A percentile compares a stretch with the other conserved stretches of the same genome.
Evolutionary conservation across 2,888 invertebrate genomes (phyloP).

Genomic region (Parnassius glacialis): DNA sequence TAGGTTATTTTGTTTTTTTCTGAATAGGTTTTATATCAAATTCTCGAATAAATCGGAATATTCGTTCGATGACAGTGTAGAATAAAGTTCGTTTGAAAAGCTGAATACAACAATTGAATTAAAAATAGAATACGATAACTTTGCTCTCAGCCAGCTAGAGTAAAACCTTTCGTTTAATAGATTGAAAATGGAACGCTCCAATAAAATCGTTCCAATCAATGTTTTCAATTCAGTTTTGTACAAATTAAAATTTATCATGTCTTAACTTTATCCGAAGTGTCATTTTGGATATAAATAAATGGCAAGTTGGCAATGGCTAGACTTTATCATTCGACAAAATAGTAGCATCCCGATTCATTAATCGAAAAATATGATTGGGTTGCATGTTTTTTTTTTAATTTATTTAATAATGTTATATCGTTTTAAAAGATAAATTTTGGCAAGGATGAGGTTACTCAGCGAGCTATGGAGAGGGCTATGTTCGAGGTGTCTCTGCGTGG

Average conservation of each 20-base stretch:
- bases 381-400: too few species aligned
- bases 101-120: constrained; percentile 41
- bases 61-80: constrained; percentile 18
- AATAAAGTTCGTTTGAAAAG: constrained; percentile 41
- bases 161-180: constrained; percentile 58
- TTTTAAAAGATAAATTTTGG: too few species aligned
- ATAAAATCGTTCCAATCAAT: constrained; percentile 58
- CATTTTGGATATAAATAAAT: constrained; percentile 35
- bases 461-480: too few species aligned
- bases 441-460: too few species aligned
- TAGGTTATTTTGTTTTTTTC: too few species aligned
- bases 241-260: constrained; percentile 54
- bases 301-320: background rate
- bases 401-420: too few species aligned
- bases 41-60: background rate
- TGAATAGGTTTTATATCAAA: too few species aligned
- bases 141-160: constrained; percentile 60
- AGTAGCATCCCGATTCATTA: background rate
- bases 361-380: background rate
- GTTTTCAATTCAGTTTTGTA: constrained; percentile 54
- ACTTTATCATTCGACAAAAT: constrained; percentile 1
- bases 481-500: too few species aligned
- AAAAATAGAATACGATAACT: constrained; percentile 66
- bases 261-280: constrained; percentile 35
- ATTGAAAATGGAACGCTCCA: constrained; percentile 47